A percentile compares a stretch with the other conserved stretches of the same genome.
These are phyloP conservation scores for Cirrhinus molitorella DNA, from an alignment of 2,797 vertebrate genomes.

Conservation along the genomic window DNA sequence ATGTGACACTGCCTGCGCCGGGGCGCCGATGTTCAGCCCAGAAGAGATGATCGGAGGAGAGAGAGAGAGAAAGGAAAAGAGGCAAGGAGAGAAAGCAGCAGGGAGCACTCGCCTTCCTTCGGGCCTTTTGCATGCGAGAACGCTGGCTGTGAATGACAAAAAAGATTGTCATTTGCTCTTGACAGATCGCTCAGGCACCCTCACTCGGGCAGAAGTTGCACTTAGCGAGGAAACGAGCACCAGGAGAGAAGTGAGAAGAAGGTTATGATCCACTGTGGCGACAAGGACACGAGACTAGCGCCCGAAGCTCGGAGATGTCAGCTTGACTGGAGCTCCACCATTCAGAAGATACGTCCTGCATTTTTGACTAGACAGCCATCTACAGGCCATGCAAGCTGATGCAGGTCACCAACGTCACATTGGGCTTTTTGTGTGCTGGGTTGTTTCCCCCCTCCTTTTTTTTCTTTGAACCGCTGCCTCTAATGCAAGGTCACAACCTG, in stretches of 20 bases:
- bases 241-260: constrained; percentile 62
- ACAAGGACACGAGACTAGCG: constrained; percentile 67
- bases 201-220: constrained; percentile 70
- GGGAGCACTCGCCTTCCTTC: constrained; percentile 64
- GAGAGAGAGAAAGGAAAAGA: constrained; percentile 50
- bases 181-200: constrained; percentile 73
- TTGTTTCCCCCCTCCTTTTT: constrained; percentile 19
- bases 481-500: constrained; percentile 64
- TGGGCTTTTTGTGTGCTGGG: constrained; percentile 4
- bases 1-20: constrained; percentile 74
- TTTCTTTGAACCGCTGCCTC: constrained; percentile 61
- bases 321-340: constrained; percentile 25
- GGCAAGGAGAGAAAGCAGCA: constrained; percentile 55
- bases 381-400: constrained; percentile 57
- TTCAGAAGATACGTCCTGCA: constrained; percentile 42
- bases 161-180: constrained; percentile 79
- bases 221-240: constrained; percentile 57
- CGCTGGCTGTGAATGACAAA: constrained; percentile 73
- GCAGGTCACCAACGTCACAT: constrained; percentile 27
- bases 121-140: constrained; percentile 69
- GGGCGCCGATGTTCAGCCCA: constrained; percentile 65
- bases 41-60: constrained; percentile 69
- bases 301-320: constrained; percentile 69
- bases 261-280: constrained; percentile 64
- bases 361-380: constrained; percentile 65